Evolutionary conservation across 2,888 invertebrate species (phyloP).

Genomic region (Oscheius sp.): DNA sequence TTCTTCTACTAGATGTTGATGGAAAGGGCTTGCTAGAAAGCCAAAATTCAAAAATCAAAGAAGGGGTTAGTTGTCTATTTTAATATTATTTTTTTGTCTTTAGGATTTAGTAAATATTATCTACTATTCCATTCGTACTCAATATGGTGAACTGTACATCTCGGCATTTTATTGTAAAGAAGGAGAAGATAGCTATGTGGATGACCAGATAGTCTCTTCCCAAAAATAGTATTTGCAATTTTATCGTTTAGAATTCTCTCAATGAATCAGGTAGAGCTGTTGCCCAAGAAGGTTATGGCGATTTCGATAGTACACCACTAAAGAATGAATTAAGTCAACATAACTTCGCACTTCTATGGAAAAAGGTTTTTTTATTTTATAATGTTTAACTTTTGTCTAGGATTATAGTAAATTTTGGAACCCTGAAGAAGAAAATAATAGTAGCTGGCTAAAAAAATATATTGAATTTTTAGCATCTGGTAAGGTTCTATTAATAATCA

Average conservation of each 20-base stretch:
- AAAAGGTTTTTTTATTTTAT: neutral
- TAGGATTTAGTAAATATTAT: neutral
- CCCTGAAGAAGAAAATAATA: neutral
- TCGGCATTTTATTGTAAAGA: neutral
- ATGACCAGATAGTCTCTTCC: too few relatives aligned
- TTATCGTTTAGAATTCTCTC: neutral
- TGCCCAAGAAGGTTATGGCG: neutral
- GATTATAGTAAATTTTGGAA: neutral
- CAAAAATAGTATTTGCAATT: neutral
- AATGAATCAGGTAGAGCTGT: neutral
- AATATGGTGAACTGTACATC: neutral
- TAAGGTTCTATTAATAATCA: too few relatives aligned
- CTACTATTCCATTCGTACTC: neutral
- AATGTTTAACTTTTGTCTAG: neutral
- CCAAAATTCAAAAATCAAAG: neutral
- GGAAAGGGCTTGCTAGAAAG: neutral
- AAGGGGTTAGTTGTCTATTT: neutral
- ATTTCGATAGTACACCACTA: neutral
- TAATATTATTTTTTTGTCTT: neutral
- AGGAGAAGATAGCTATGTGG: neutral
- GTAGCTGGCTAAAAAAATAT: too few relatives aligned
- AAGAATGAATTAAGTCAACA: neutral
- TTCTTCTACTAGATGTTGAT: neutral
- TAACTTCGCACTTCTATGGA: neutral
- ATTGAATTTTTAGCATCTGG: too few relatives aligned